A percentile compares a stretch with the other conserved stretches of the same genome.
Conservation (phyloP, 2,797 vertebrate species). For the Pyrocephalus nanus region DNA sequence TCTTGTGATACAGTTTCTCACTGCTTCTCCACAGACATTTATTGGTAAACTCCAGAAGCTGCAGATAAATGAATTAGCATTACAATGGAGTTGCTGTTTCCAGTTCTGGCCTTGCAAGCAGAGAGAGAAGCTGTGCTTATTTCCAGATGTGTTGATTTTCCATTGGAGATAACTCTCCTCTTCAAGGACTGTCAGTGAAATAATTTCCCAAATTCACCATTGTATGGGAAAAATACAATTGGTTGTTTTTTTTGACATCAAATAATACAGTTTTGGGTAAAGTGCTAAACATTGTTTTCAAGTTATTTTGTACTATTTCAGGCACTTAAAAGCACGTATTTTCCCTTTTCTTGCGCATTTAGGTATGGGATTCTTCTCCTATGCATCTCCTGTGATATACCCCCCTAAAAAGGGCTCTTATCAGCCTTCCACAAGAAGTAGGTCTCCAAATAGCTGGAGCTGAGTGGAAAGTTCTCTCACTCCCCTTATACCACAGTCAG, state of each 20-base stretch:
- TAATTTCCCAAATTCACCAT: neutral
- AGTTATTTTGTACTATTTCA: neutral
- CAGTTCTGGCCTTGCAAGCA: neutral
- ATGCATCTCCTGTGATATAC: neutral
- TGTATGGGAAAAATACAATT: fast-evolving
- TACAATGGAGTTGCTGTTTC: neutral
- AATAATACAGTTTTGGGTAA: neutral
- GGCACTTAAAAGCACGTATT: neutral
- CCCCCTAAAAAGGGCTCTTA: neutral
- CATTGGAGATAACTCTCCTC: neutral
- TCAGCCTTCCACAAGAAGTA: fast-evolving
- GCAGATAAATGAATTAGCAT: neutral
- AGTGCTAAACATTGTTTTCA: neutral
- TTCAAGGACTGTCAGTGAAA: neutral
- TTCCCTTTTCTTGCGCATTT: neutral
- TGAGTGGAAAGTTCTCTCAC: no score
- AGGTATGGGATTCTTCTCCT: neutral
- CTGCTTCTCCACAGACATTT: neutral
- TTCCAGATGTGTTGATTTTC: neutral
- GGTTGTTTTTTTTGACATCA: neutral
- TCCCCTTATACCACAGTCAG: neutral
- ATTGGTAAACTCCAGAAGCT: neutral
- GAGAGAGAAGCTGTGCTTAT: neutral
- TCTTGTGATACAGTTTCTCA: neutral
- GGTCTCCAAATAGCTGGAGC: neutral